phyloP scores from a whole-genome alignment of 2,888 invertebrate species.

The Eurytoma californica region DNA sequence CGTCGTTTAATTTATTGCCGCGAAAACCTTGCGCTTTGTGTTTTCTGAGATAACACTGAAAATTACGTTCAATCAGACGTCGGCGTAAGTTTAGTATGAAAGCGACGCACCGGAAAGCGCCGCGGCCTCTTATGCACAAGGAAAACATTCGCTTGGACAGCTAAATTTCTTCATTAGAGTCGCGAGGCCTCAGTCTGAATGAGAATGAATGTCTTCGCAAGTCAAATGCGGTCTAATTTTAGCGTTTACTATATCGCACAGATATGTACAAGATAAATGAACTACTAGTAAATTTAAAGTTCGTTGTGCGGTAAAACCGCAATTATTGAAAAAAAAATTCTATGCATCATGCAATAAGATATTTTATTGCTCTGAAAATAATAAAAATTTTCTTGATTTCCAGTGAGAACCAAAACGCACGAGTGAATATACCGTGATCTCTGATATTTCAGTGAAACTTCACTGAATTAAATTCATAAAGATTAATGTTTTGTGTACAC shows the following conservation, averaged over 20 bases:
- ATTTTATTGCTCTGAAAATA: too few relatives aligned
- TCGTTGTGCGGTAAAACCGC: background rate
- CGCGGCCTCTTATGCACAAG: background rate
- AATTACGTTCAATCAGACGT: background rate
- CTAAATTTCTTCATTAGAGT: slow-evolving; percentile 40
- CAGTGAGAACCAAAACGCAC: too few relatives aligned
- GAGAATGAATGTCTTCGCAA: background rate
- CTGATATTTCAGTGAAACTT: too few relatives aligned
- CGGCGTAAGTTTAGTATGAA: background rate
- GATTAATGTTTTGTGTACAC: too few relatives aligned
- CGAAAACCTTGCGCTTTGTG: background rate
- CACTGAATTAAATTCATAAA: too few relatives aligned
- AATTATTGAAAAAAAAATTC: background rate
- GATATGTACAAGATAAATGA: background rate
- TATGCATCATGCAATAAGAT: background rate
- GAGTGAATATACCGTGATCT: too few relatives aligned
- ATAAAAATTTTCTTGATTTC: too few relatives aligned
- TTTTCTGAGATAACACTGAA: background rate
- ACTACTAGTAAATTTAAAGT: background rate
- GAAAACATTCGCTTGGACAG: slow-evolving; percentile 27
- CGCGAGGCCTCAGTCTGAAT: background rate
- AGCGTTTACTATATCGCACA: background rate
- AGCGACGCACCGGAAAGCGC: slow-evolving; percentile 19
- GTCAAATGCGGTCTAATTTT: background rate
- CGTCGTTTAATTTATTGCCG: too few relatives aligned